These are phyloP conservation scores for Drosophila parabipectinata DNA, from an alignment of 1,140 invertebrate species.

Conservation along the genomic window DNA sequence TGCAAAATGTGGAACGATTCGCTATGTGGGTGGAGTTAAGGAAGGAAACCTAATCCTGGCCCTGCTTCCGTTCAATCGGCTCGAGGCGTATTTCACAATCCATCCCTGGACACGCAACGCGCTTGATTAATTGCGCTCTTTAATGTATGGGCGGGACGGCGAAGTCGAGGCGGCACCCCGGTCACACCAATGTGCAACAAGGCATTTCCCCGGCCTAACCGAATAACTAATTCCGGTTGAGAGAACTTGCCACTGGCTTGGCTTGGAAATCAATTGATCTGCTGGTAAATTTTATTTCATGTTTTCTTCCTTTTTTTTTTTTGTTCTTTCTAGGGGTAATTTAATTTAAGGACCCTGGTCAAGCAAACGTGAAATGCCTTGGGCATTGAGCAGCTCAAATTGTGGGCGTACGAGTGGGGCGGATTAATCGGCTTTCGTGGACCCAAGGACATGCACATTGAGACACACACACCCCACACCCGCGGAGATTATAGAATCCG, in stretches of 20 bases:
- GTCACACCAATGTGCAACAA: constrained; percentile 16
- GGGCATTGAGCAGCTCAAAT: constrained; percentile 28
- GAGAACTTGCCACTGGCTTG: constrained; percentile 31
- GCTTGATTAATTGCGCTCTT: constrained; percentile 53
- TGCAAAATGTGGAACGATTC: constrained; percentile 31
- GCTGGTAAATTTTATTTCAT: constrained; percentile 36
- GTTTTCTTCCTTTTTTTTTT: background rate
- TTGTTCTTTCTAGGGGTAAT: constrained; percentile 14
- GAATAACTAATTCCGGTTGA: constrained; percentile 48
- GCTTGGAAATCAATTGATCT: constrained; percentile 46
- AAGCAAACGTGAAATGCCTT: constrained; percentile 47
- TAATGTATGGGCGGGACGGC: constrained; percentile 37
- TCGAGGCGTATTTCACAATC: constrained; percentile 20
- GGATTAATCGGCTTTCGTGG: constrained; percentile 49
- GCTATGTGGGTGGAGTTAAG: constrained; percentile 1
- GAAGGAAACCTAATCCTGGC: constrained; percentile 48
- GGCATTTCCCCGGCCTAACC: constrained; percentile 17
- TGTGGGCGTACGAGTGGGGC: constrained; percentile 24
- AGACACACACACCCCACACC: constrained; percentile 7
- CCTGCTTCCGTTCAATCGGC: constrained; percentile 38
- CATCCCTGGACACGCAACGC: constrained; percentile 28
- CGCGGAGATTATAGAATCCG: constrained; percentile 31
- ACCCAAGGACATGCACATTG: constrained; percentile 22
- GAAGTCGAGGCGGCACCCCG: background rate
- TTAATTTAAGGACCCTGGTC: constrained; percentile 49